Percentiles rank a stretch among this genome's conserved stretches.
phyloP scores from a whole-genome alignment of 2,113 vertebrate species.

The Dipodomys spectabilis region DNA sequence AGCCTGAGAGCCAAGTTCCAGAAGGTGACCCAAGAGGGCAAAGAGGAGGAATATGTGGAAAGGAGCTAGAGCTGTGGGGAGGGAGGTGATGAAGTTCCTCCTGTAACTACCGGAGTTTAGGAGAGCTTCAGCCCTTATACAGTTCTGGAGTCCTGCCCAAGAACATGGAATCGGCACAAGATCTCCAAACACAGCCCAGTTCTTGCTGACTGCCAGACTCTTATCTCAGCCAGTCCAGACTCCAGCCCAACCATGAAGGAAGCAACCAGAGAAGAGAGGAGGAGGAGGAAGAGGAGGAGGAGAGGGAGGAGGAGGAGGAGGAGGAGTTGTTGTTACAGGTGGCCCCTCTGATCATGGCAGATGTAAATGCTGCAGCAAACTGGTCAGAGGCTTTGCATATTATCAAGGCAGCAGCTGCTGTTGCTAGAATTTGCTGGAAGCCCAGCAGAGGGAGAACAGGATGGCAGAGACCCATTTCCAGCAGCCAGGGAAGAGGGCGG shows the following conservation, averaged over 20 bases:
- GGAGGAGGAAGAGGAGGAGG: neutral
- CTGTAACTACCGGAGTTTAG: conserved; percentile 46
- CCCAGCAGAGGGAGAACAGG: conserved; percentile 31
- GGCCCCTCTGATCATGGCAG: conserved; percentile 66
- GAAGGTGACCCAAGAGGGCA: conserved; percentile 70
- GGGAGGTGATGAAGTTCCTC: conserved; percentile 36
- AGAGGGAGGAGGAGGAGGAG: neutral
- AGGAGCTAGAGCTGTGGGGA: neutral
- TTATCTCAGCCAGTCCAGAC: conserved; percentile 77
- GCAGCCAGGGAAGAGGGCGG: conserved; percentile 45
- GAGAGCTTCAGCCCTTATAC: conserved; percentile 4
- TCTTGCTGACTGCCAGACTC: conserved; percentile 43
- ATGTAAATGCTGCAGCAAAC: conserved; percentile 72
- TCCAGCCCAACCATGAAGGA: conserved; percentile 69
- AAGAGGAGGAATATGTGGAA: conserved; percentile 51
- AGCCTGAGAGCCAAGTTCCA: conserved; percentile 68
- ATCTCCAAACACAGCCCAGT: conserved; percentile 58
- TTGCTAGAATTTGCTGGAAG: conserved; percentile 74
- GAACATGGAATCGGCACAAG: conserved; percentile 19
- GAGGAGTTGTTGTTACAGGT: conserved; percentile 14
- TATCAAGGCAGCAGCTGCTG: conserved; percentile 68
- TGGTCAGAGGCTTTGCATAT: conserved; percentile 76
- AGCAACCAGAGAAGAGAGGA: conserved; percentile 41
- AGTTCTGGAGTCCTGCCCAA: conserved; percentile 60
- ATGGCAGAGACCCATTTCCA: conserved; percentile 52